A percentile compares a stretch with the other conserved stretches of the same genome.
Evolutionary conservation across 2,113 vertebrate genomes (phyloP).

Genomic region (Empidonax traillii): DNA sequence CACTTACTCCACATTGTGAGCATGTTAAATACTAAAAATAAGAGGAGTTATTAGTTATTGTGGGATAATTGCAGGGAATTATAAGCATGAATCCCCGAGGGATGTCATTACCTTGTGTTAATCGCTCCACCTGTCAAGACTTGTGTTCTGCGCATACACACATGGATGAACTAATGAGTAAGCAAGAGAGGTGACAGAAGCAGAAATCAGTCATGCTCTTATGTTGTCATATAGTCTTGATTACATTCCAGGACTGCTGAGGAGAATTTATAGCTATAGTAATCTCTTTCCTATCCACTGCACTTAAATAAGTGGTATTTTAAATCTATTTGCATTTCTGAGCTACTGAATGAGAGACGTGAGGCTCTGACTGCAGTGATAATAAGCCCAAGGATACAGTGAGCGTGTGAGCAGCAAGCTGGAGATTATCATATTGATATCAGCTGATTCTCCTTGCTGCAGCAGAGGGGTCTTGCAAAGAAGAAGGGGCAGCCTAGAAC

Average conservation of each 20-base stretch:
- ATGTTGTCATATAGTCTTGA: slow-evolving; percentile 23
- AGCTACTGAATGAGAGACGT: background rate
- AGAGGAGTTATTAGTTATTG: slow-evolving; percentile 34
- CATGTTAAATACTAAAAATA: slow-evolving; percentile 35
- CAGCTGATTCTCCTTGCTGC: background rate
- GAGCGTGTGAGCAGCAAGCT: background rate
- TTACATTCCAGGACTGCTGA: slow-evolving; percentile 14
- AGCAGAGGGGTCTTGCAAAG: background rate
- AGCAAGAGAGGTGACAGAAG: slow-evolving; percentile 41
- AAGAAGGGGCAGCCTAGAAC: background rate
- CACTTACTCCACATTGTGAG: background rate
- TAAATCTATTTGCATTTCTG: slow-evolving; percentile 3
- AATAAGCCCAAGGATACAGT: background rate
- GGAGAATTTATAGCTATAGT: slow-evolving; percentile 2
- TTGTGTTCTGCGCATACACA: background rate
- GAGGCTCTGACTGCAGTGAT: background rate
- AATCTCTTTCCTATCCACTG: background rate
- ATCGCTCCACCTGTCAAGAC: slow-evolving; percentile 49
- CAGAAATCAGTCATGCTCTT: slow-evolving; percentile 21
- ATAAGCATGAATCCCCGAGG: slow-evolving; percentile 40
- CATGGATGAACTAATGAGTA: slow-evolving; percentile 37
- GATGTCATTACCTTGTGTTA: slow-evolving; percentile 56
- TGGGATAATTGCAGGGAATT: slow-evolving; percentile 38
- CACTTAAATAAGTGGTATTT: slow-evolving; percentile 1
- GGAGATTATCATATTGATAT: background rate